These are phyloP conservation scores for Cyphomyrus plagiostoma DNA, from an alignment of 2,113 vertebrate species.

Conservation along the genomic window DNA sequence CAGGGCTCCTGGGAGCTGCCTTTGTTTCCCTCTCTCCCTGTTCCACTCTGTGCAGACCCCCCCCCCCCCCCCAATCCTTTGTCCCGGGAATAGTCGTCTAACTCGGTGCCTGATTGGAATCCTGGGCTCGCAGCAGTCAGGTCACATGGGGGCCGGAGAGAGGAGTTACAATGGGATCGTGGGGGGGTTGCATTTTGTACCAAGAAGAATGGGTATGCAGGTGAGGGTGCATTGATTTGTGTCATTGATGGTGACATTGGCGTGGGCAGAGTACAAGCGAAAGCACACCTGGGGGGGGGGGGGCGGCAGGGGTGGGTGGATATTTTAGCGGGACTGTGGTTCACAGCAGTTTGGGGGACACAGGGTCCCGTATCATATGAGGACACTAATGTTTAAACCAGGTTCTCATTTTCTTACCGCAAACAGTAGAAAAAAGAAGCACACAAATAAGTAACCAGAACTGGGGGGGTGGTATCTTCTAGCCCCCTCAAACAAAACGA, in stretches of 20 bases:
- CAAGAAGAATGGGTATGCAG: slow-evolving; percentile 80
- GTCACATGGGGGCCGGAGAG: slow-evolving; percentile 46
- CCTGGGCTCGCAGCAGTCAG: slow-evolving; percentile 53
- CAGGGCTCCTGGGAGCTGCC: slow-evolving; percentile 78
- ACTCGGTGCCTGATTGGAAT: slow-evolving; percentile 71
- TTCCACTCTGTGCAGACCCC: slow-evolving; percentile 59
- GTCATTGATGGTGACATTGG: slow-evolving; percentile 76
- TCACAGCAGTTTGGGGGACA: neutral
- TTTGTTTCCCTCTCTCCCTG: slow-evolving; percentile 66
- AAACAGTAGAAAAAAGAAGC: slow-evolving; percentile 17
- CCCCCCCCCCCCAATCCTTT: slow-evolving; percentile 61
- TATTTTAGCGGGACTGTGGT: slow-evolving; percentile 36
- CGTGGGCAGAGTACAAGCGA: slow-evolving; percentile 68
- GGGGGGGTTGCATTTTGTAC: slow-evolving; percentile 63
- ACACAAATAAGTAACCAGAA: slow-evolving; percentile 58
- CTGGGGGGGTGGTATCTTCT: slow-evolving; percentile 32
- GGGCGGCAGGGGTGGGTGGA: slow-evolving; percentile 76
- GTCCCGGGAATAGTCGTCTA: slow-evolving; percentile 70
- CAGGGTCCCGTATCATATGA: neutral
- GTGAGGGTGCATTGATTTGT: slow-evolving; percentile 74
- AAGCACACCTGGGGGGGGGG: slow-evolving; percentile 52
- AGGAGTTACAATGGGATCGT: neutral
- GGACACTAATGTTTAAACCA: slow-evolving; percentile 14
- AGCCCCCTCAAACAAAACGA: slow-evolving; percentile 43
- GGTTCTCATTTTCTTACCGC: neutral